Percentiles rank a stretch among this genome's conserved stretches.
Conservation (phyloP, 2,797 vertebrate genomes). For the Xenops minutus region DNA sequence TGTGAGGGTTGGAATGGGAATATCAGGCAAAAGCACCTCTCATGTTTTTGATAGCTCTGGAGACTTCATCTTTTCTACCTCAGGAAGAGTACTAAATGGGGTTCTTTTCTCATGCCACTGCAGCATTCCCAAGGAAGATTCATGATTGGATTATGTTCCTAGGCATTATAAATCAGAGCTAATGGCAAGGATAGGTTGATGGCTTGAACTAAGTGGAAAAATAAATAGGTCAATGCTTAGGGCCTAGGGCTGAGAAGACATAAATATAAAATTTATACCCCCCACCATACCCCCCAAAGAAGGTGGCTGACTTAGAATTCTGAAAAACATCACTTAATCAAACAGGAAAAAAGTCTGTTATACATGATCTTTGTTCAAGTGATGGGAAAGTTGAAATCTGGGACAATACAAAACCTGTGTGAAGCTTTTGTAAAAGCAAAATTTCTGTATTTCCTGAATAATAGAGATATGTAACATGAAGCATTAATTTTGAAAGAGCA, state of each 20-base stretch:
- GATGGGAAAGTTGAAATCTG: slow-evolving; percentile 8
- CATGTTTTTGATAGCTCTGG: slow-evolving; percentile 32
- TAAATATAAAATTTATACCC: slow-evolving; percentile 69
- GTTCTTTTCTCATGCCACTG: slow-evolving; percentile 33
- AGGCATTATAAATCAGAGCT: slow-evolving; percentile 73
- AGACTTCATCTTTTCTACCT: slow-evolving; percentile 49
- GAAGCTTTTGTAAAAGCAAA: slow-evolving; percentile 5
- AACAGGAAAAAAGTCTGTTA: background rate
- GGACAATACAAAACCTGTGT: background rate
- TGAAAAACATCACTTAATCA: slow-evolving; percentile 10
- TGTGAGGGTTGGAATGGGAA: background rate
- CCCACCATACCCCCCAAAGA: background rate
- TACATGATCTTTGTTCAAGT: background rate
- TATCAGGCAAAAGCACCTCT: slow-evolving; percentile 37
- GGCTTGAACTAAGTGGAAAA: slow-evolving; percentile 73
- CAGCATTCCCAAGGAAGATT: slow-evolving; percentile 73
- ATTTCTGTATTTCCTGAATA: slow-evolving; percentile 8
- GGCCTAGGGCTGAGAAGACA: slow-evolving; percentile 55
- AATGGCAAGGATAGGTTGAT: slow-evolving; percentile 71
- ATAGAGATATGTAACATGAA: background rate
- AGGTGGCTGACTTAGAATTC: slow-evolving; percentile 22
- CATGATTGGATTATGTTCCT: slow-evolving; percentile 72
- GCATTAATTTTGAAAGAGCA: background rate
- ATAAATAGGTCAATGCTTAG: slow-evolving; percentile 67
- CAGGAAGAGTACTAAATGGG: slow-evolving; percentile 47